These are phyloP conservation scores for Melanchra persicariae DNA, from an alignment of 2,888 invertebrate genomes.

Conservation along the genomic window DNA sequence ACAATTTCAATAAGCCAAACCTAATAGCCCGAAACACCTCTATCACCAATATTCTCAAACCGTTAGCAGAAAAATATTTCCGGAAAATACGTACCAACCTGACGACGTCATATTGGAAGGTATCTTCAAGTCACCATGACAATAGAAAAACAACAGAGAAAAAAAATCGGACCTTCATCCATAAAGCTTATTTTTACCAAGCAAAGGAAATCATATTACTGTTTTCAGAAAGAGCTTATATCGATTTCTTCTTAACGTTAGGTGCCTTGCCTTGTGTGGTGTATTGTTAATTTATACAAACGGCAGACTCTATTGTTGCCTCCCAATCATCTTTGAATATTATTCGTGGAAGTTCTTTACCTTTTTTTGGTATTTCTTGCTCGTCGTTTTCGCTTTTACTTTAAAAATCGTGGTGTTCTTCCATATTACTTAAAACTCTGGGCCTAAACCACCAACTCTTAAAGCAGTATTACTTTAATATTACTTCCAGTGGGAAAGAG, in stretches of 20 bases:
- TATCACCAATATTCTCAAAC: conserved; percentile 42
- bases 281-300: conserved; percentile 71
- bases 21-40: conserved; percentile 26
- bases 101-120: conserved; percentile 39
- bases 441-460: too few species aligned
- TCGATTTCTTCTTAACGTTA: conserved; percentile 73
- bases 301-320: conserved; percentile 64
- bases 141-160: conserved; percentile 39
- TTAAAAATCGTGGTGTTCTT: background rate
- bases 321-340: conserved; percentile 62
- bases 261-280: conserved; percentile 58
- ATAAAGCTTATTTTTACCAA: conserved; percentile 64
- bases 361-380: conserved; percentile 17
- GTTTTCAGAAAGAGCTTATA: conserved; percentile 71
- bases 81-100: conserved; percentile 20
- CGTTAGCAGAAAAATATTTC: conserved; percentile 34
- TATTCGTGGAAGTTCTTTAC: conserved; percentile 36
- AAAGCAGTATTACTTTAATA: too few species aligned
- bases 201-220: conserved; percentile 68
- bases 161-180: conserved; percentile 45
- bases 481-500: too few species aligned
- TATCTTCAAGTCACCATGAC: conserved; percentile 50
- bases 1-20: conserved; percentile 48
- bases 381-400: conserved; percentile 35
- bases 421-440: background rate